Base-by-base conservation (phyloP, 1,140 invertebrate genomes). In the Eurosta solidaginis region DNA sequence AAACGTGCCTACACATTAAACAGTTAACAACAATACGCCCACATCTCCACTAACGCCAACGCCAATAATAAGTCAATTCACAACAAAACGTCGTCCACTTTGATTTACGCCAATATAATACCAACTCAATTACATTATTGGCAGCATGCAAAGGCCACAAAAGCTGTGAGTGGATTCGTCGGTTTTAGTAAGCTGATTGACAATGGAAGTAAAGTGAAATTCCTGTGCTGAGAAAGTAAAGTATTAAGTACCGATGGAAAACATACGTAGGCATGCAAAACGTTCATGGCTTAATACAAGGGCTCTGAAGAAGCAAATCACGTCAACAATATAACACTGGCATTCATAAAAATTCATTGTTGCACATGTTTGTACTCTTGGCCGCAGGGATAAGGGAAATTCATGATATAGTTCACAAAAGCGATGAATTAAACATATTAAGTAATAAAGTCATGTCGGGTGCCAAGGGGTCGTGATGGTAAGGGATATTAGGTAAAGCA, bases 1-100 rank as follows among this genome's bases (percentile, higher is more conserved):
- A 17, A 33, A 17, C 54, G 27, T 59, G 29, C 14, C 27, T 33
- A 59, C 33, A 33, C 54, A 59, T 59, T 33, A 59, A 59, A 33
- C 54, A 59, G 14, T 22, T 29, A 59, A 33, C 54, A 5, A 25
- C 22, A 17, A 3, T 6, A 33, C 27, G 17, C n/a, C n/a, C 33
- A 52, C 49, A 22, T 14, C 47, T 49, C 12, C 9, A 49, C n/a
- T 17, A 17, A 52, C 49, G 3, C 22, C n/a, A 68, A 33, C 40
- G 36, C 33, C 59, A 40, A 68, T 68, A 68, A 40, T 68, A 68
- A 68, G 59, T 68, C 59, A 40, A 68, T 68, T n/a, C 59, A 68
- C 33, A 68, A 36, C 20, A 33, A 40, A 9, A n/a, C 59, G 14
- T n/a, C n/a, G n/a, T 33, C 59, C 59, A 68, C 59, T 68, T 68